Evolutionary conservation across 2,113 vertebrate genomes (phyloP), one percentile per base, ranked within the genome.

Genomic region (Gadus chalcogrammus): DNA sequence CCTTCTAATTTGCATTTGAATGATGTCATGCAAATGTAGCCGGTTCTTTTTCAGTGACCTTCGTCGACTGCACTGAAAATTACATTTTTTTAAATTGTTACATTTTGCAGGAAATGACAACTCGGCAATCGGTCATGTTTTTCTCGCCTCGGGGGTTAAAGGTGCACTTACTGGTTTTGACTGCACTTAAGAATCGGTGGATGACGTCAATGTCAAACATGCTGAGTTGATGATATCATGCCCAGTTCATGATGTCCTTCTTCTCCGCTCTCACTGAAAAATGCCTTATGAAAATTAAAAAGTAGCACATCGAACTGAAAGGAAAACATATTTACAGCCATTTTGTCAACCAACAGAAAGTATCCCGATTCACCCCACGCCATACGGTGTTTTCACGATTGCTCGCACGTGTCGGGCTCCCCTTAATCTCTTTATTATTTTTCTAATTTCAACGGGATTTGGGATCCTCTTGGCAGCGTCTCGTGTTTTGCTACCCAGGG

Each of bases 1-100:
- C 71, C 52, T 3, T n/a, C 71, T 48, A 62, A 70, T 84, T 83
- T 85, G 76, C 74, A 78, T 73, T 77, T 62, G 20, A 70, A 38
- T 65, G 68, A 71, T 84, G 81, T 67, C 27, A 77, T 72, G 58
- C 66, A 76, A 72, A 79, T 84, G 58, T 60, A 2, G 53, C 15
- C 61, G 69, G n/a, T 27, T 27, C 61, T 77, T 64, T 52, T 65
- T 66, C 24, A 28, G 24, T 55, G 42, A 66, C 55, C 70, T 66
- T 67, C 48, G 64, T 56, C 16, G 27, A n/a, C 17, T 64, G 11
- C 3, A 2, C 5, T 24, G 4, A 16, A 61, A 62, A 62, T 17
- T 38, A 52, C 8, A 48, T 48, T 48, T 48, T 48, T 48, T 9
- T 9, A 48, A 9, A 48, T 48, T 48, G 42, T 48, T 48, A 48